Evolutionary conservation across 2,888 invertebrate genomes (phyloP).

Genomic region (Rhogogaster chlorosoma): DNA sequence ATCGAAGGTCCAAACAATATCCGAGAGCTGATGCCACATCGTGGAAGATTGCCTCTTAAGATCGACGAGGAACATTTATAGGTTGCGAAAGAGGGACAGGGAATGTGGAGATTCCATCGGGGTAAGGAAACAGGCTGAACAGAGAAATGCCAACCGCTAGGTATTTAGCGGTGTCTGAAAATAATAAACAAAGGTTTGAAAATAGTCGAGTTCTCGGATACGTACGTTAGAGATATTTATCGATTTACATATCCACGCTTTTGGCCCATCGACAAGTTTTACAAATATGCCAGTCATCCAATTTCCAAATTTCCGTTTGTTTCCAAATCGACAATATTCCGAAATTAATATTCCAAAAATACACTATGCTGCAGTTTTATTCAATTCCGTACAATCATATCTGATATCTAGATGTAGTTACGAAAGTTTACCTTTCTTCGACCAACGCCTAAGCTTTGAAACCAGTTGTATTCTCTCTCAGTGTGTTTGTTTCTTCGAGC

Average conservation of each 20-base stretch:
- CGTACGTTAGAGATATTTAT: background rate
- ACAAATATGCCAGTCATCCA: conserved; percentile 42
- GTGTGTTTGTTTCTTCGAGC: background rate
- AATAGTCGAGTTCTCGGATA: background rate
- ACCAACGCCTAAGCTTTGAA: background rate
- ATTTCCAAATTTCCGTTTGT: background rate
- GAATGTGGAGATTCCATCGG: background rate
- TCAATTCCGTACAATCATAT: background rate
- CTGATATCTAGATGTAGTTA: background rate
- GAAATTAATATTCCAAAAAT: background rate
- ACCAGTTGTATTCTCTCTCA: background rate
- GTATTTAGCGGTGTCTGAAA: background rate
- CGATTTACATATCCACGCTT: background rate
- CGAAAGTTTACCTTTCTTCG: background rate
- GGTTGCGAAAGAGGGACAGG: background rate
- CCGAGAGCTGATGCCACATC: conserved; percentile 17
- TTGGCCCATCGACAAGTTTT: conserved; percentile 32
- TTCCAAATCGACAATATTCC: background rate
- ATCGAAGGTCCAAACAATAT: conserved; percentile 24
- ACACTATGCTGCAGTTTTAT: background rate
- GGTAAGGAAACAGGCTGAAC: background rate
- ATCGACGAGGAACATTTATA: background rate
- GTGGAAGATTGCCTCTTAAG: conserved; percentile 17
- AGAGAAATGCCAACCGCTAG: background rate
- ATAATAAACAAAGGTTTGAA: conserved; percentile 12